Evolutionary conservation across 2,113 vertebrate genomes (phyloP), one percentile per base, ranked within the genome.

Genomic region (Perca fluviatilis): DNA sequence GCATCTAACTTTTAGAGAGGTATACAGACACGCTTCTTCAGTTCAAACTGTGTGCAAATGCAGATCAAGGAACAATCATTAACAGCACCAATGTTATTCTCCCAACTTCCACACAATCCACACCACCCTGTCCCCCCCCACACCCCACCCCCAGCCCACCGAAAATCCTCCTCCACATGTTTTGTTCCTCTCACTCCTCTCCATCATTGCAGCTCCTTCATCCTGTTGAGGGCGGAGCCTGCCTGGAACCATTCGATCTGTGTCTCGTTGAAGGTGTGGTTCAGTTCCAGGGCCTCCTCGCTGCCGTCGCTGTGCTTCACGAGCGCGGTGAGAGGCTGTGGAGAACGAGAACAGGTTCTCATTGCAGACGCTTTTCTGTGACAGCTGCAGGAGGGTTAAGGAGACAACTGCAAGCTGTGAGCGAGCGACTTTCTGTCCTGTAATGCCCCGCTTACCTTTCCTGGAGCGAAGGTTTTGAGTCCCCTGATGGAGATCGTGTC

Each of bases 231-330:
- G 27, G 98, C 98, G 0, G 98, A 99, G 84, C 98, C 98, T 0
- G 98, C 97, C 9, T 95, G 93, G 94, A 99, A 99, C 98, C 98
- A 99, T 80, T 97, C 95, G 0, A 99, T 98, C 95, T 99, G 98
- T 0, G 96, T 96, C 95, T 99, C 96, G 1, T 99, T 99, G 95
- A 99, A 99, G 91, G 95, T 98, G 94, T 99, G 98, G 93, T 97
- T 98, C 81, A 99, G 92, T 40, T 94, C 72, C 84, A 99, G 92
- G 69, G 93, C 96, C 66, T 99, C 98, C 90, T 96, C 93, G 78
- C 96, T 97, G 79, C 97, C 97, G 0, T 99, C 97, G 53, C 95
- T 96, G 95, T 99, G 98, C 89, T 98, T 98, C 91, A 99, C 95
- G 66, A 97, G 80, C 7, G 97, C 99, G 0, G 89, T 93, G 65